phyloP scores from a whole-genome alignment of 2,797 vertebrate genomes.

The Mormyrus proboscirostris region DNA sequence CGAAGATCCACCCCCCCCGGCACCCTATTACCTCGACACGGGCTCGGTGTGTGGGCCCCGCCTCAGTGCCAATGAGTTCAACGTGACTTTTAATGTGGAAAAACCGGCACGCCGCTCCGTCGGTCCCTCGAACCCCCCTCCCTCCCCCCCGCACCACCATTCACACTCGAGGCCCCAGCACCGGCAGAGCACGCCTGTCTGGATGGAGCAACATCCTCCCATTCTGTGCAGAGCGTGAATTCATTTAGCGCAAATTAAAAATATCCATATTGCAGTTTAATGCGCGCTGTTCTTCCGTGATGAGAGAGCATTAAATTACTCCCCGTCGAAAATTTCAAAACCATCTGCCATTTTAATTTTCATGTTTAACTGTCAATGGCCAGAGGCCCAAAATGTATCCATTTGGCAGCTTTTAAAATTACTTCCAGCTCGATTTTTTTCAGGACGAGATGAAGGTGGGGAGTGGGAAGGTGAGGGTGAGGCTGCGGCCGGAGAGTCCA shows the following conservation, averaged over 20 bases:
- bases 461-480: background rate
- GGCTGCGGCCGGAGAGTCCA: background rate
- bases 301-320: background rate
- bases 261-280: background rate
- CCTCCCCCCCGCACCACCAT: background rate
- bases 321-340: background rate
- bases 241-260: background rate
- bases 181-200: background rate
- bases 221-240: background rate
- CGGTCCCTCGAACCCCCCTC: background rate
- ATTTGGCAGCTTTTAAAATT: background rate
- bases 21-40: background rate
- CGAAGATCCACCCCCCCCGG: background rate
- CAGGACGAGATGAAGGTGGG: background rate
- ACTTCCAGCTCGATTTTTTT: background rate
- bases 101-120: background rate
- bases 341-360: conserved; percentile 1
- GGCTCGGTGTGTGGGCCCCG: background rate
- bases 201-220: background rate
- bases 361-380: background rate
- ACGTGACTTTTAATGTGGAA: background rate
- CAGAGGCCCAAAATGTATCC: background rate
- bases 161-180: background rate
- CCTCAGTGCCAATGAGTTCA: background rate
- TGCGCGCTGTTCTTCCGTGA: background rate